Conservation (phyloP, 2,113 vertebrate species). For the Bombycilla garrulus region DNA sequence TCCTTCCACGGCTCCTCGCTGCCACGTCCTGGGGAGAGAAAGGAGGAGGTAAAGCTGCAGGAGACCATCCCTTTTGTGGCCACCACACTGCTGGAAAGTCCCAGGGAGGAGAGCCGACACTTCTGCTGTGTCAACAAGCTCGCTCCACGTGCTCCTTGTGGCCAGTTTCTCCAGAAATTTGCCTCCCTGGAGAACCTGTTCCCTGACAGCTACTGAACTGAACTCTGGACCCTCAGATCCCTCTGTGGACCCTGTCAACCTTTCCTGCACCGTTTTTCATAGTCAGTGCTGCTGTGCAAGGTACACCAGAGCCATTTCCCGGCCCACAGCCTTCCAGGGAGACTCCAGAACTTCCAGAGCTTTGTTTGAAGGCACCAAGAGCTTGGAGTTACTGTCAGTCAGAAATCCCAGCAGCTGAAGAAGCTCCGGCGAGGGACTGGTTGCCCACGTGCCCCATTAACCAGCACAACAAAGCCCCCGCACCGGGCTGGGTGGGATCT, state of each 20-base stretch:
- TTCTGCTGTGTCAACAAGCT: neutral
- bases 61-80: neutral
- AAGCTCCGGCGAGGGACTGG: fast-evolving
- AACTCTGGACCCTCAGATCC: neutral
- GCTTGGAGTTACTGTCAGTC: neutral
- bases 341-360: neutral
- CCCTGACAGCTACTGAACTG: fast-evolving
- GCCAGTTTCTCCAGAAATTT: neutral
- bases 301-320: neutral
- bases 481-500: neutral
- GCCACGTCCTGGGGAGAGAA: too few species aligned
- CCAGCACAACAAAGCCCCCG: neutral
- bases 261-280: neutral
- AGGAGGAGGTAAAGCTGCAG: neutral
- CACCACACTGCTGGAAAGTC: neutral
- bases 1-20: neutral
- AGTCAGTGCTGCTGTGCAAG: neutral
- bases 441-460: fast-evolving
- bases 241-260: neutral
- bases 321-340: neutral
- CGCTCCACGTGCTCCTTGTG: fast-evolving
- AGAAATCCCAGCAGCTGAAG: neutral
- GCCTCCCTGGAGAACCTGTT: neutral
- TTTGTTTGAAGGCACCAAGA: neutral
- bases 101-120: neutral